Base-by-base conservation (phyloP, 1,140 invertebrate genomes). In the Aleiodes sp. region DNA sequence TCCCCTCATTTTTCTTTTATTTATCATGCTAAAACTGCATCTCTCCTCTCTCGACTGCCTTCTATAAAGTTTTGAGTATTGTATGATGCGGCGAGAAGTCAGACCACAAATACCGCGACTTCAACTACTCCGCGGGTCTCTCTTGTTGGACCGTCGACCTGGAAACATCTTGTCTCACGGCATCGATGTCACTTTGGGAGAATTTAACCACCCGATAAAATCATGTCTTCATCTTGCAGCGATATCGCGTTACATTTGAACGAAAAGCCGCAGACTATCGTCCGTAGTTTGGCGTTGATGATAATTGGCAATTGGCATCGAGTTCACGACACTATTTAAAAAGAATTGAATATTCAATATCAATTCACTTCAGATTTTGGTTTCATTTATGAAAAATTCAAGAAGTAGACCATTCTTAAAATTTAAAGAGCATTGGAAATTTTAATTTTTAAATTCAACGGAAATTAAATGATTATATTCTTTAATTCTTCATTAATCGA, bases 91-190 rank as follows among this genome's bases (percentile, higher is more conserved):
- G 65, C 65, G 26, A 39, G 26, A 16, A n/a, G n/a, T n/a, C n/a
- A 43, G 43, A 68, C 66, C 66, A 21, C 66, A n/a, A 62, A 68
- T 14, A 61, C 39, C 57, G 14, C 29, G 39, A 9, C 35, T 4
- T 26, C 21, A 33, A 43, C 56, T 21, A 26, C 41, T 28, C 16
- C 6, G 24, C 33, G 9, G 26, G 9, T 35, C 29, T 65, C 65
- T 62, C 39, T 8, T 37, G 60, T 31, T 52, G 31, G 39, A 31
- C 56, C 59, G 66, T 43, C 57, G 41, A 68, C 66, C 39, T 62
- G 66, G 37, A 68, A 68, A 68, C 39, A 68, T 61, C 41, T 46
- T 68, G 57, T 68, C 66, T 68, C 66, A 68, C 66, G 66, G 66
- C 57, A 68, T 68, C 66, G 39, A 68, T 62, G 59, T 68, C 66